Evolutionary conservation across 2,113 vertebrate genomes (phyloP), one percentile per base, ranked within the genome.

Genomic region (Opisthocomus hoazin): DNA sequence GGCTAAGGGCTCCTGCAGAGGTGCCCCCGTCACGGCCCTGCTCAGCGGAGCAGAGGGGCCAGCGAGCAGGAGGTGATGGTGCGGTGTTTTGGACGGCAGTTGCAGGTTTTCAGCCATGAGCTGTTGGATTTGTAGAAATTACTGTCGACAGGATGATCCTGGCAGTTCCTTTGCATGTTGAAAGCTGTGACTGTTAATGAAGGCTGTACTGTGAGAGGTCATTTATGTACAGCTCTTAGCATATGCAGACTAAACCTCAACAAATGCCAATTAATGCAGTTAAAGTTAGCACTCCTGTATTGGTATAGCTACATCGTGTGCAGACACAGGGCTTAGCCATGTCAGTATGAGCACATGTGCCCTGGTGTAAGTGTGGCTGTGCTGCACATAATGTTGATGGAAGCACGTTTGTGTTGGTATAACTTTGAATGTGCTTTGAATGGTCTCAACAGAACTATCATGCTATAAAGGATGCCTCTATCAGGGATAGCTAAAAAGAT

Each of bases 271-370:
- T 30, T 48, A 57, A 21, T 60, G 5, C 50, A 64, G 64, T 13
- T 36, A 5, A 26, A 75, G 61, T 46, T 57, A 41, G n/a, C 45
- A 23, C 11, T 37, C 43, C 30, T 39, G 36, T 34, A 13, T 18
- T 17, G 48, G 32, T 41, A 2, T 4, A 17, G 39, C 24, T 79
- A 12, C 19, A 24, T 61, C 1, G 3, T 32, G 14, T 61, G 60
- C 48, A 32, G 37, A 8, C 24, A 34, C 5, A 5, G 57, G 77
- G 22, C 58, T 77, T 27, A n/a, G 53, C 57, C 4, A 0, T 9
- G 39, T 32, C 1, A 3, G 3, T 50, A 11, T 2, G n/a, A 29
- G 36, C 63, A n/a, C 9, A 0, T 30, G 15, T 45, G 7, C 3
- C 1, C 15, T 53, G 51, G 22, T 63, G 43, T 37, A 11, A 11